Conservation (phyloP, 2,113 vertebrate species). For the Bettongia penicillata region DNA sequence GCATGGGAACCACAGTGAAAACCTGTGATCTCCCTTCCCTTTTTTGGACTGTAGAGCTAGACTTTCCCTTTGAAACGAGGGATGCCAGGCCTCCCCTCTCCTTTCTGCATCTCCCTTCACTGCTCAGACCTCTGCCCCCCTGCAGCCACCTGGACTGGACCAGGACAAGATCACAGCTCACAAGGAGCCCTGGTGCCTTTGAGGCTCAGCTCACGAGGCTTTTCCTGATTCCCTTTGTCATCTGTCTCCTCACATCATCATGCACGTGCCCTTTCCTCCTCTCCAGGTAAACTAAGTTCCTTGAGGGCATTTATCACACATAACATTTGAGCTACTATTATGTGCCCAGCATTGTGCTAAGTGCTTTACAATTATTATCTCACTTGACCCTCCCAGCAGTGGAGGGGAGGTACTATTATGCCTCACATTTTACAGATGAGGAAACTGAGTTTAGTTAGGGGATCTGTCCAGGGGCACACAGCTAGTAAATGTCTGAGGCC, state of each 20-base stretch:
- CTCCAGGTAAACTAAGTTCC: not conserved
- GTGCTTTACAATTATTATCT: not conserved
- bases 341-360: not conserved
- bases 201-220: too few species aligned
- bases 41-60: not conserved
- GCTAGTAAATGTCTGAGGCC: not conserved
- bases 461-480: not conserved
- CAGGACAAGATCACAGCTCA: not conserved
- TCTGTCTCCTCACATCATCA: not conserved
- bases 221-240: not conserved
- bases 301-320: not conserved
- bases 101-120: not conserved
- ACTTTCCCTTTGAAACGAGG: not conserved
- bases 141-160: too few species aligned
- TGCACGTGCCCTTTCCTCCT: not conserved
- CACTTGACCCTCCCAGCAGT: not conserved
- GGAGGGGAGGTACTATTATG: too few species aligned
- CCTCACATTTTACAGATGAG: not conserved
- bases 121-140: too few species aligned
- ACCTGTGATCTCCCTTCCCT: not conserved
- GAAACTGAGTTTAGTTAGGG: not conserved
- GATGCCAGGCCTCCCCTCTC: too few species aligned
- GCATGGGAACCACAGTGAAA: not conserved
- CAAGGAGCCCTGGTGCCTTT: too few species aligned
- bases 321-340: accelerated